Evolutionary conservation across 2,888 invertebrate genomes (phyloP).

Genomic region (Melinaea menophilus): DNA sequence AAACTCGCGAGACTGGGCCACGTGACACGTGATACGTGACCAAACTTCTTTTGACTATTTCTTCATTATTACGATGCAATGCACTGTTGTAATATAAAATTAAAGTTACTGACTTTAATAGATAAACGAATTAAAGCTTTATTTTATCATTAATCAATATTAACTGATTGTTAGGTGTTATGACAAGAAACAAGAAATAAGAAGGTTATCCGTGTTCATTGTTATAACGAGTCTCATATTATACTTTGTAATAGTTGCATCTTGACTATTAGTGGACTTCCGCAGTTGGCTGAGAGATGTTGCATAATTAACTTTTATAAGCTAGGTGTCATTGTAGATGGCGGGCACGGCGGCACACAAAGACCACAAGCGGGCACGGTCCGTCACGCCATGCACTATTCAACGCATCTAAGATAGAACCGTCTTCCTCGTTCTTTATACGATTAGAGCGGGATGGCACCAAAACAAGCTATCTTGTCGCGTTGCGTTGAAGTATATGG

Average conservation of each 20-base stretch:
- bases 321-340: constrained; percentile 12
- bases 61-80: constrained; percentile 9
- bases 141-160: too few relatives aligned
- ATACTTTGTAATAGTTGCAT: constrained; percentile 3
- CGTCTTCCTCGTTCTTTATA: constrained; percentile 57
- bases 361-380: constrained; percentile 13
- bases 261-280: constrained; percentile 6
- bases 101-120: too few relatives aligned
- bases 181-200: too few relatives aligned
- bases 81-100: neutral
- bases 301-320: constrained; percentile 22
- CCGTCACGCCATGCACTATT: constrained; percentile 20
- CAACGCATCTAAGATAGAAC: constrained; percentile 37
- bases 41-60: constrained; percentile 16
- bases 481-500: constrained; percentile 61
- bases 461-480: constrained; percentile 69
- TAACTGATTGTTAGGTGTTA: too few relatives aligned
- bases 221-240: neutral
- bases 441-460: constrained; percentile 69
- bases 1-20: constrained; percentile 46
- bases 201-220: too few relatives aligned
- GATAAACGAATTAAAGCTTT: too few relatives aligned
- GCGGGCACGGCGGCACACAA: constrained; percentile 12
- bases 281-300: constrained; percentile 3
- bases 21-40: constrained; percentile 42